Evolutionary conservation across 2,797 vertebrate species (phyloP).

Genomic region (Epinephelus awoara): DNA sequence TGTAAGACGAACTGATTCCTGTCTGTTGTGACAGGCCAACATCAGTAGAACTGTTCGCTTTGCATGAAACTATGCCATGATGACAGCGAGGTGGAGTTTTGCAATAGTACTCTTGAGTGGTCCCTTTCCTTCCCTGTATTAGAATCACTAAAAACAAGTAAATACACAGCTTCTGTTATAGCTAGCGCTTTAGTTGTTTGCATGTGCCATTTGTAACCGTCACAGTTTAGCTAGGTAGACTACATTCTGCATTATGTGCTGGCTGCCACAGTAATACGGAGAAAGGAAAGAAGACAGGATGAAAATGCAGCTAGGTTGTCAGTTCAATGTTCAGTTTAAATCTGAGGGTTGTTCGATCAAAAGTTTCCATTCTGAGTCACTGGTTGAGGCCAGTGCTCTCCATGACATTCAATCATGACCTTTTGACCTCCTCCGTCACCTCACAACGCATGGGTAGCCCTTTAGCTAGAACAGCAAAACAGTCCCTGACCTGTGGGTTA

Average conservation of each 20-base stretch:
- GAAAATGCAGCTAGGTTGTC: background rate
- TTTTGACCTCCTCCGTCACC: slow-evolving; percentile 59
- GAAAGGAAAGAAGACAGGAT: background rate
- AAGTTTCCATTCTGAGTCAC: slow-evolving; percentile 38
- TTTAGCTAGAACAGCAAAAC: slow-evolving; percentile 57
- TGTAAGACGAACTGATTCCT: slow-evolving; percentile 11
- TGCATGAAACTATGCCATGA: background rate
- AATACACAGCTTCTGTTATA: no score
- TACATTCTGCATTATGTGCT: background rate
- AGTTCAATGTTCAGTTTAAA: slow-evolving; percentile 7
- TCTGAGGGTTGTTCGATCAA: slow-evolving; percentile 36
- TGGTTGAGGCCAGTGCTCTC: slow-evolving; percentile 63
- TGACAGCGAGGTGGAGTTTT: background rate
- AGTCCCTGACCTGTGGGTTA: slow-evolving; percentile 62
- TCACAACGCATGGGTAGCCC: slow-evolving; percentile 64
- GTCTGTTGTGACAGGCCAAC: slow-evolving; percentile 1
- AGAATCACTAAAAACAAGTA: background rate
- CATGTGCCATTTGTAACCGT: no score
- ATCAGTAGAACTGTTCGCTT: background rate
- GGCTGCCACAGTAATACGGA: background rate
- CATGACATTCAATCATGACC: slow-evolving; percentile 73
- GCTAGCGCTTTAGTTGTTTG: no score
- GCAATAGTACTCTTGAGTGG: background rate
- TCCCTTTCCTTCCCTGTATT: background rate
- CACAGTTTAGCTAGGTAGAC: background rate